Percentiles rank a stretch among this genome's conserved stretches.
phyloP scores from a whole-genome alignment of 37 sponge, comb jelly and placozoan species.

The Geodia barretti region DNA sequence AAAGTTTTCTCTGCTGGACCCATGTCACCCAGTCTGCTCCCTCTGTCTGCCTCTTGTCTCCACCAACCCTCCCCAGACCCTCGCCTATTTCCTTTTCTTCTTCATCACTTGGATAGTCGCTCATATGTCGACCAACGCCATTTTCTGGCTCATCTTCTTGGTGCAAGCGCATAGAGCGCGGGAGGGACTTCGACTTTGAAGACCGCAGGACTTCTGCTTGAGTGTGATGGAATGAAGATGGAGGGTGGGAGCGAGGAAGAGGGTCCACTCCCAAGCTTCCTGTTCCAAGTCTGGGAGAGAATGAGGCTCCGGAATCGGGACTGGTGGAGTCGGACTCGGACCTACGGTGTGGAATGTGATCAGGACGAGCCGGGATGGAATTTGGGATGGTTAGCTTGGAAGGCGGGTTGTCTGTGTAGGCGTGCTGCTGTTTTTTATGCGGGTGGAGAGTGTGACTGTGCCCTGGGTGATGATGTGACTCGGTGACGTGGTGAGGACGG shows the following conservation, averaged over 20 bases:
- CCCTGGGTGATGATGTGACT: background rate
- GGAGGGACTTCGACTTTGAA: background rate
- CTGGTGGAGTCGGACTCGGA: slow-evolving; percentile 23
- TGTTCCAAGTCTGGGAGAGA: slow-evolving; percentile 36
- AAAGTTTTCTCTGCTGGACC: background rate
- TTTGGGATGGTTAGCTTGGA: background rate
- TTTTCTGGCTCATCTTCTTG: background rate
- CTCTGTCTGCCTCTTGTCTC: background rate
- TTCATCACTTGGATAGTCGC: background rate
- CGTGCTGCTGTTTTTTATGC: background rate
- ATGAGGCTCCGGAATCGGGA: slow-evolving; percentile 50
- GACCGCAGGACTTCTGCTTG: background rate
- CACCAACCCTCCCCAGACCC: background rate
- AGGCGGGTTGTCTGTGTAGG: background rate
- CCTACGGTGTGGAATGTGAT: background rate
- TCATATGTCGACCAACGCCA: background rate
- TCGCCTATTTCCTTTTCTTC: background rate
- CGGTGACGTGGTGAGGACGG: background rate
- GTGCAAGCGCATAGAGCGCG: background rate
- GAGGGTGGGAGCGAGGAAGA: background rate
- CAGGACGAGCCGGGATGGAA: background rate
- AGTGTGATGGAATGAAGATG: background rate
- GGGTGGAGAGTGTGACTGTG: background rate
- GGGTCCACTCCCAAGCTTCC: background rate
- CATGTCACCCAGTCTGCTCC: background rate